Conservation (phyloP, 1,140 invertebrate genomes). For the Arctopsyche grandis region DNA sequence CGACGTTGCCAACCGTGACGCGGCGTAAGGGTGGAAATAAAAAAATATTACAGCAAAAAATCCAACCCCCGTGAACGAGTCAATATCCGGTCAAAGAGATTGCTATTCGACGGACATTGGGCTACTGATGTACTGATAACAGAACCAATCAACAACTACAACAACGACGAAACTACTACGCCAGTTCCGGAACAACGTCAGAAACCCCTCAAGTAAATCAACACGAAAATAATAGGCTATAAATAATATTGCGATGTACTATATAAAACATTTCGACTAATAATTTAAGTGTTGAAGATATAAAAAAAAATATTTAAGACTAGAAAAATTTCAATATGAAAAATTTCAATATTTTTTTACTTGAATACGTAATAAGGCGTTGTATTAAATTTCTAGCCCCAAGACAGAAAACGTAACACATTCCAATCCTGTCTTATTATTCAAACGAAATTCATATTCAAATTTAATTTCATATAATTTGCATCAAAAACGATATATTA, state of each 20-base stretch:
- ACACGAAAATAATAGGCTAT: no score
- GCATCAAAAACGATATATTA: conserved; percentile 10
- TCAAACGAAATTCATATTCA: conserved; percentile 26
- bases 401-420: conserved; percentile 17
- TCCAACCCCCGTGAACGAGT: conserved; percentile 2
- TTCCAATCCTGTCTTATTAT: conserved; percentile 23
- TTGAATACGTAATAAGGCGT: not conserved
- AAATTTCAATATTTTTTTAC: not conserved
- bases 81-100: conserved; percentile 39
- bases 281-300: no score
- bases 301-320: no score
- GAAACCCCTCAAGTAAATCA: no score
- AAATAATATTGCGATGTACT: no score
- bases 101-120: conserved; percentile 21
- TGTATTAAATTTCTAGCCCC: conserved; percentile 19
- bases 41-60: not conserved
- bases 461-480: conserved; percentile 6
- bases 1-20: no score
- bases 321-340: no score
- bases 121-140: not conserved
- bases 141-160: conserved; percentile 15
- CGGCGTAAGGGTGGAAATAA: no score
- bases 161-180: not conserved
- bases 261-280: no score
- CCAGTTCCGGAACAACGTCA: not conserved